phyloP scores from a whole-genome alignment of 2,797 vertebrate genomes.

The Liasis olivaceus region DNA sequence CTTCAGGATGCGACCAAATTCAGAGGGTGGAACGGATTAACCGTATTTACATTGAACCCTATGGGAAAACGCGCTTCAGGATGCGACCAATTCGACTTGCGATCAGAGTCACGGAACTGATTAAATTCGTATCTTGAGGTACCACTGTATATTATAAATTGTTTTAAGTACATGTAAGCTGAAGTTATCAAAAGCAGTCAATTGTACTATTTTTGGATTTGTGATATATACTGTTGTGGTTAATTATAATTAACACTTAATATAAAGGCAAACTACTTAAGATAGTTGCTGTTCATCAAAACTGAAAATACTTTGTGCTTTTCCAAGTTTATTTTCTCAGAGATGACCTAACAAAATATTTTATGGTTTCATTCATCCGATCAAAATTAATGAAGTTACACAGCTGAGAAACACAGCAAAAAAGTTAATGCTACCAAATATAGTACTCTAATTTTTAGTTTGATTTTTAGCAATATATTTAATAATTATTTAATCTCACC shows the following conservation, averaged over 20 bases:
- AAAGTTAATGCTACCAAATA: background rate
- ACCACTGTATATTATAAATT: background rate
- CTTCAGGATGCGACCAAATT: too few relatives aligned
- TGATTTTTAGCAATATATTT: background rate
- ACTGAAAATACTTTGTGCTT: background rate
- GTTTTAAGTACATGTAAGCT: background rate
- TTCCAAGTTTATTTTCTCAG: conserved; percentile 12
- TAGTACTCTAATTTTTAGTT: background rate
- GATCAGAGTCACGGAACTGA: too few relatives aligned
- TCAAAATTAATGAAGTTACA: conserved; percentile 16
- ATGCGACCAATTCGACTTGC: too few relatives aligned
- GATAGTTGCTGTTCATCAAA: background rate
- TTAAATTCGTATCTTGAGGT: too few relatives aligned
- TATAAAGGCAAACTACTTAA: background rate
- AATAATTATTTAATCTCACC: background rate
- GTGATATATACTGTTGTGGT: background rate
- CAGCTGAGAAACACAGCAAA: background rate
- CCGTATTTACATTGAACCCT: too few relatives aligned
- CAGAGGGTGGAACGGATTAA: too few relatives aligned
- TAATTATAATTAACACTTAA: background rate
- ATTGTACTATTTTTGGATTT: background rate
- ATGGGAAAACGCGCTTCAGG: too few relatives aligned
- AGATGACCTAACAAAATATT: background rate
- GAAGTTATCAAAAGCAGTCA: background rate
- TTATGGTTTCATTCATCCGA: background rate